Evolutionary conservation across 2,113 vertebrate genomes (phyloP), one percentile per base, ranked within the genome.

Genomic region (Poecilia latipinna): DNA sequence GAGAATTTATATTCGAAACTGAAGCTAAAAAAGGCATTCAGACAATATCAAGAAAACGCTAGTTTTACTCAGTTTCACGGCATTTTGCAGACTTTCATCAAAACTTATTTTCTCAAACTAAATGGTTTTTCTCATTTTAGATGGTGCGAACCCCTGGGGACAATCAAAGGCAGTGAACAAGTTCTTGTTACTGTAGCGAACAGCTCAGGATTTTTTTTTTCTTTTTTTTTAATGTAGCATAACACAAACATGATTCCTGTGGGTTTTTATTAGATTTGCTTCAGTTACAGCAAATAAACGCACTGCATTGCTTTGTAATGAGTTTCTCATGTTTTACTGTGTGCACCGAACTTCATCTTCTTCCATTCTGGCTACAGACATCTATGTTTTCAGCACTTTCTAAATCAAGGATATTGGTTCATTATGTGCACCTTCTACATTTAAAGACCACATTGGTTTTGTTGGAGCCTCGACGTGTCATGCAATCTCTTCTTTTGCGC

Each of bases 341-440:
- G 61, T 3, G 37, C 8, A 2, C 61, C 1, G n/a, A 29, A 62
- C 26, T 22, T 15, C 29, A 31, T 29, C 61, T 62, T 17, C 61
- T 8, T 8, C 17, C 29, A 17, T 19, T 32, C 26, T 29, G 51
- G 19, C 57, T 26, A 65, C 19, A 61, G 61, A 57, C 62, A n/a
- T 15, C 39, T 63, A 61, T 69, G 75, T 32, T 33, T 51, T 35
- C 61, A 68, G 80, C 74, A 44, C 32, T 54, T 62, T 48, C n/a
- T 62, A 24, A 72, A 72, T 72, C 29, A 48, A 79, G 73, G 72
- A 31, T 3, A n/a, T 72, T 39, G 4, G 68, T 69, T 75, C 15
- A 6, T 70, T 73, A 28, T 4, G 28, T 13, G 60, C 28, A 42
- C 60, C 66, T 42, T 17, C 63, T 12, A 39, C 39, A 24, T 75